Base-by-base conservation (phyloP, 37 sponge, comb jelly and placozoan genomes). In the Ephydatia muelleri region DNA sequence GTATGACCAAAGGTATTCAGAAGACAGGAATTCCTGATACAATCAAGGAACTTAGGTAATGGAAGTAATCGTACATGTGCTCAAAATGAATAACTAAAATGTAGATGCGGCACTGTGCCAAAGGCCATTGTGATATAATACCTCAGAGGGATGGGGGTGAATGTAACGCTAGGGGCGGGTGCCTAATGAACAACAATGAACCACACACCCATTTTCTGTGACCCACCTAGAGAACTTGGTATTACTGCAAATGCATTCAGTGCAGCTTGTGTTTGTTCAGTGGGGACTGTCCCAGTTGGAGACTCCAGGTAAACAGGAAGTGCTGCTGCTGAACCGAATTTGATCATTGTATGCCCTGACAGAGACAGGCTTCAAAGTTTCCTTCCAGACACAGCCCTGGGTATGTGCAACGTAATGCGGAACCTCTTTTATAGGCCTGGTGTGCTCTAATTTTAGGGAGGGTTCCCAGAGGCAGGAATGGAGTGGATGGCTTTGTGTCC, bases 251-350 rank as follows among this genome's bases (percentile, higher is more conserved):
- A 97, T 80, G 80, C 85, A 14, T 88, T 86, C 77, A 94, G 95
- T 33, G 89, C 93, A 23, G 57, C 92, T 0, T 94, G 97, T 83
- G 89, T 87, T 2, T 94, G 90, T 78, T 82, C 87, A 67, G 75
- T 97, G 0, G 97, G 97, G 26, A 94, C 92, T 49, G 94, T 94
- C 22, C 97, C 97, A 29, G 79, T 37, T 2, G 65, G 78, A 11
- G 57, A 19, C 22, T 90, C 96, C 25, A 84, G 93, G 96, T 93
- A 39, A 40, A 22, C 23, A 43, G 38, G 38, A n/a, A 14, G 30
- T 40, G 34, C 23, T 14, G 68, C 35, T 9, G 16, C 73, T 73
- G 13, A 72, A 9, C 73, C 33, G 35, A 32, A 27, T 14, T 76
- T 26, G 30, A 27, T 76, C 30, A 32, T 32, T 76, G 33, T 8